phyloP scores from a whole-genome alignment of 1,140 invertebrate species.

The Heliconius congener region DNA sequence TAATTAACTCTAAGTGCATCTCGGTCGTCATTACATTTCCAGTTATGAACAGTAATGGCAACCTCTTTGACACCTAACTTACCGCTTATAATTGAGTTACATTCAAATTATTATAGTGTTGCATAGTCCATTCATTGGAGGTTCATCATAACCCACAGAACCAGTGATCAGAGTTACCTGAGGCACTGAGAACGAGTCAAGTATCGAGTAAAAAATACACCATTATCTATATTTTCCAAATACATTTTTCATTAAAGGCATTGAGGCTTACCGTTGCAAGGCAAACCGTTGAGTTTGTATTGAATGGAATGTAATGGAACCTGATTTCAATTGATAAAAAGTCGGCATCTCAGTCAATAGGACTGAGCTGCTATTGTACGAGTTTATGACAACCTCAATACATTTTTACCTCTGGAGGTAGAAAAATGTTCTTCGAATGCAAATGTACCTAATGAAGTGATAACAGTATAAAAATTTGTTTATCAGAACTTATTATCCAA shows the following conservation, averaged over 20 bases:
- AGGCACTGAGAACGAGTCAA: too few relatives aligned
- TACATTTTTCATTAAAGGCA: neutral
- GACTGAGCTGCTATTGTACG: conserved; percentile 21
- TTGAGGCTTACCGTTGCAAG: conserved; percentile 13
- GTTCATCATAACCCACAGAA: too few relatives aligned
- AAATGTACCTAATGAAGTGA: neutral
- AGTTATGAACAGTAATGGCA: neutral
- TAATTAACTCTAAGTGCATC: conserved; percentile 10
- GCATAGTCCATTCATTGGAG: too few relatives aligned
- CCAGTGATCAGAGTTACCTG: too few relatives aligned
- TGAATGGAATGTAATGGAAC: conserved; percentile 32
- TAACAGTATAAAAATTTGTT: too few relatives aligned
- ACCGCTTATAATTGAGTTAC: neutral
- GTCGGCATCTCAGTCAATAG: conserved; percentile 30
- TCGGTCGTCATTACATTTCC: neutral
- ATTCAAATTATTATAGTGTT: too few relatives aligned
- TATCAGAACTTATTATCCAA: neutral
- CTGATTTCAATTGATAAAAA: conserved; percentile 39
- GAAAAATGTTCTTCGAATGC: neutral
- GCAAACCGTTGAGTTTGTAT: conserved; percentile 25
- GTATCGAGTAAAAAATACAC: neutral
- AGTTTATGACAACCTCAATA: conserved; percentile 28
- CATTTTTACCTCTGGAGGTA: conserved; percentile 16
- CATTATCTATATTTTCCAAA: neutral
- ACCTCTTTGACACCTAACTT: neutral